phyloP scores from a whole-genome alignment of 1,140 invertebrate genomes.

The Macrostomum lignano region DNA sequence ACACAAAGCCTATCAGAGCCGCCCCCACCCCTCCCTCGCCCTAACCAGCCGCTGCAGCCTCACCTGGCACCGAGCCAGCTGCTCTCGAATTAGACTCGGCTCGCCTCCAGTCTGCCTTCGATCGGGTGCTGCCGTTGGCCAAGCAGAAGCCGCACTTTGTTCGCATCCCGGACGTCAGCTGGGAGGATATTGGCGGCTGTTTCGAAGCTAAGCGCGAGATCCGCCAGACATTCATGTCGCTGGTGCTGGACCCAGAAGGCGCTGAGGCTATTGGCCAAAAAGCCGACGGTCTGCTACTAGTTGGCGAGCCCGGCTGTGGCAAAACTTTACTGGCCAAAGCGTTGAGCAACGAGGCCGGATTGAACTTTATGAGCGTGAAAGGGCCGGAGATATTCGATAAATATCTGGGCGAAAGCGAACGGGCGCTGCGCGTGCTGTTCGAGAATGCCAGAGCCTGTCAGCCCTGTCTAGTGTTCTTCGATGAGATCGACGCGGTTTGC shows the following conservation, averaged over 20 bases:
- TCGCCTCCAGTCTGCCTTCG: too few species aligned
- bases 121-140: too few species aligned
- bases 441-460: conserved; percentile 65
- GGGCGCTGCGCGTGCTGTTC: conserved; percentile 73
- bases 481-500: conserved; percentile 86
- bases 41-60: too few species aligned
- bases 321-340: conserved; percentile 27
- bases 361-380: conserved; percentile 87
- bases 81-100: too few species aligned
- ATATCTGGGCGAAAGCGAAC: conserved; percentile 96
- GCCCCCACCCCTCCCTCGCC: too few species aligned
- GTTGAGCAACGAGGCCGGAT: conserved; percentile 71
- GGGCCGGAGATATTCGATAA: conserved; percentile 82
- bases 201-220: conserved; percentile 84
- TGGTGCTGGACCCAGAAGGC: too few species aligned
- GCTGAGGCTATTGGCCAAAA: too few species aligned
- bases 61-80: too few species aligned
- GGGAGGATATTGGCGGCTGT: conserved; percentile 87
- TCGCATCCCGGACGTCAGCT: conserved; percentile 84
- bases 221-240: too few species aligned
- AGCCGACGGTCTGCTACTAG: conserved; percentile 2
- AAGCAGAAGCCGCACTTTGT: too few species aligned
- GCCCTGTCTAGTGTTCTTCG: conserved; percentile 97
- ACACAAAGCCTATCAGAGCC: too few species aligned
- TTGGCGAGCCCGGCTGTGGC: conserved; percentile 3